Percentiles rank a stretch among this genome's conserved stretches.
Evolutionary conservation across 2,888 invertebrate genomes (phyloP).

Genomic region (Charanyca ferruginea): DNA sequence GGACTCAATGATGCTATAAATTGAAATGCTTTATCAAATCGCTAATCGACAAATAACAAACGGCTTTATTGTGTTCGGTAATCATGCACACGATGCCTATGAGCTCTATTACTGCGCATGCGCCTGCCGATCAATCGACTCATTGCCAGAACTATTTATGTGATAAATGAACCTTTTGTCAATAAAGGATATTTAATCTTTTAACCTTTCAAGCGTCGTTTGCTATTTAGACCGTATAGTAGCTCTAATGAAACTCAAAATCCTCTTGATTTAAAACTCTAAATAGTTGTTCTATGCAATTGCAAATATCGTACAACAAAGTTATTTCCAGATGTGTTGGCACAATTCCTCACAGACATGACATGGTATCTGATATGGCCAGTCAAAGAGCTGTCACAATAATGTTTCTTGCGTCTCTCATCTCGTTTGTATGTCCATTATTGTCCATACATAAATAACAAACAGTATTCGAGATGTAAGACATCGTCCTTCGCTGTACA

Average conservation of each 20-base stretch:
- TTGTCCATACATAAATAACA: constrained; percentile 60
- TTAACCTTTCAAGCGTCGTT: constrained; percentile 35
- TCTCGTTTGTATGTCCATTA: constrained; percentile 49
- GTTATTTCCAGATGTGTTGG: constrained; percentile 74
- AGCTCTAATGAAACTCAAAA: constrained; percentile 11
- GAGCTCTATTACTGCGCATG: constrained; percentile 69
- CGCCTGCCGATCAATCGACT: constrained; percentile 68
- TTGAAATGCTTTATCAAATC: constrained; percentile 85
- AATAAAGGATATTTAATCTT: constrained; percentile 46
- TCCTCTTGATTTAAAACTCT: constrained; percentile 30
- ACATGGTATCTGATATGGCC: constrained; percentile 76
- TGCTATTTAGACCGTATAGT: constrained; percentile 30
- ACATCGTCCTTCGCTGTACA: constrained; percentile 70
- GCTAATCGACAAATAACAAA: constrained; percentile 84
- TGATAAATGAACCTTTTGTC: constrained; percentile 60
- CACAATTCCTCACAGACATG: constrained; percentile 78
- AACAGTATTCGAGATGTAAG: constrained; percentile 58
- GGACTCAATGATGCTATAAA: constrained; percentile 85
- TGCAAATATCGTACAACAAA: constrained; percentile 50
- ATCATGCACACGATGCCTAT: constrained; percentile 74
- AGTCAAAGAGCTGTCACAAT: constrained; percentile 78
- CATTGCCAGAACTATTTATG: constrained; percentile 70
- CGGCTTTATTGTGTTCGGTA: constrained; percentile 77
- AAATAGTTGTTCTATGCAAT: constrained; percentile 47
- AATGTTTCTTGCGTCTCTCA: constrained; percentile 67